A percentile compares a stretch with the other conserved stretches of the same genome.
Evolutionary conservation across 2,797 vertebrate species (phyloP).

Genomic region (Carapus acus): DNA sequence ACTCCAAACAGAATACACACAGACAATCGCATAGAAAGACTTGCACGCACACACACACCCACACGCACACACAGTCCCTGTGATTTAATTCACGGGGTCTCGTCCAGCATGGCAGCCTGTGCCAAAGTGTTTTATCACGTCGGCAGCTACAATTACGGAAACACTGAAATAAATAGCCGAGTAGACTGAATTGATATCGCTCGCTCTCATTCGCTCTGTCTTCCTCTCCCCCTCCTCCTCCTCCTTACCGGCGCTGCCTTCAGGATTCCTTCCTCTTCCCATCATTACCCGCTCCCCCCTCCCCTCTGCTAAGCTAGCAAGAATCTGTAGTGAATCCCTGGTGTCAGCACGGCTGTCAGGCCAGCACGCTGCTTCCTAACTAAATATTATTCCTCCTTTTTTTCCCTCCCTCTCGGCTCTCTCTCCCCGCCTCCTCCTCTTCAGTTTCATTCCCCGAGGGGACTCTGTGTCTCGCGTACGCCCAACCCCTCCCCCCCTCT

Average conservation of each 20-base stretch:
- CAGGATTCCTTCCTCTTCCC: not conserved
- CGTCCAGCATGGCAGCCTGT: slow-evolving; percentile 26
- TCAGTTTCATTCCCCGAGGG: slow-evolving; percentile 5
- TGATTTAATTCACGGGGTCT: slow-evolving; percentile 33
- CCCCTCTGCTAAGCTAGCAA: slow-evolving; percentile 58
- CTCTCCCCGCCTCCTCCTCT: not conserved
- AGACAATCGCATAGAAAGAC: too few species aligned
- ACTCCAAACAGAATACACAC: too few species aligned
- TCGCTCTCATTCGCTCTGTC: too few species aligned
- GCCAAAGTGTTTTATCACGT: slow-evolving; percentile 28
- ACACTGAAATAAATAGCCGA: slow-evolving; percentile 22
- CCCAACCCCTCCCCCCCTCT: not conserved
- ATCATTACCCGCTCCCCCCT: slow-evolving; percentile 5
- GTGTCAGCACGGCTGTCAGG: slow-evolving; percentile 66
- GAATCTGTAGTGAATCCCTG: slow-evolving; percentile 58
- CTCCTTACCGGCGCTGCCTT: not conserved
- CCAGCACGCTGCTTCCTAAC: slow-evolving; percentile 51
- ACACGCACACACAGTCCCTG: too few species aligned
- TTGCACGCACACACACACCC: too few species aligned
- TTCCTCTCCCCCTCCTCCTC: too few species aligned
- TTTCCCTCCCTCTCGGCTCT: not conserved
- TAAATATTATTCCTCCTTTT: slow-evolving; percentile 61
- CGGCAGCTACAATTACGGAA: slow-evolving; percentile 20
- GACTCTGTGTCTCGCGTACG: not conserved
- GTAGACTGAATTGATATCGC: not conserved